phyloP scores from a whole-genome alignment of 2,888 invertebrate species.

The Rhagonycha fulva region DNA sequence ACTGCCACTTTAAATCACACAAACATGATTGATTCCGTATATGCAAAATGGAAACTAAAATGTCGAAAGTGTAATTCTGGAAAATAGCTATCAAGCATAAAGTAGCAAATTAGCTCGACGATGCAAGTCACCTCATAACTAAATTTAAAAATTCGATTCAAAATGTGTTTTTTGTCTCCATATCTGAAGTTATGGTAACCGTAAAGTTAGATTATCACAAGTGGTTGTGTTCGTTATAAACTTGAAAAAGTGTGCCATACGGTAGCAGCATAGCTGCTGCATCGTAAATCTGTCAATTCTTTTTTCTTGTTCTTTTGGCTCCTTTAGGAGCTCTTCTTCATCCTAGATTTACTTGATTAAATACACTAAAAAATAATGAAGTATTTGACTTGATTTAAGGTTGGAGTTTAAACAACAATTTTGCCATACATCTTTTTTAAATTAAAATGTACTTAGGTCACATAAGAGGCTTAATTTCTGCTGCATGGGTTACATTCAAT shows the following conservation, averaged over 20 bases:
- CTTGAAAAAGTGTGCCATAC: slow-evolving; percentile 27
- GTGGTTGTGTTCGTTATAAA: slow-evolving; percentile 29
- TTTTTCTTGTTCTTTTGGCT: slow-evolving; percentile 22
- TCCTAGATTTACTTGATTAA: slow-evolving; percentile 28
- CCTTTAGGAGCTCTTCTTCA: slow-evolving; percentile 21
- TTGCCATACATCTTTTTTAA: slow-evolving; percentile 2
- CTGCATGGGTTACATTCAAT: slow-evolving; percentile 26
- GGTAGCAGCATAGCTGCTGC: slow-evolving; percentile 13
- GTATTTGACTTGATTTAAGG: slow-evolving; percentile 5
- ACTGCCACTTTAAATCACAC: background rate
- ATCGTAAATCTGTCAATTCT: slow-evolving; percentile 26
- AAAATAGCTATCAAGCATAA: too few relatives aligned
- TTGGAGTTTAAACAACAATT: slow-evolving; percentile 2
- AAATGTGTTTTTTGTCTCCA: background rate
- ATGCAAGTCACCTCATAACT: background rate
- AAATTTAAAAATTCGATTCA: background rate
- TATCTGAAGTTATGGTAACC: slow-evolving; percentile 14
- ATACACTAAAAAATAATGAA: slow-evolving; percentile 23
- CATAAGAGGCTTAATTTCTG: slow-evolving; percentile 25
- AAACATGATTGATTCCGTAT: background rate
- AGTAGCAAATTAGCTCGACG: background rate
- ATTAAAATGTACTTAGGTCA: slow-evolving; percentile 25
- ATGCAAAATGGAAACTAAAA: background rate
- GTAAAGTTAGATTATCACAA: slow-evolving; percentile 29
- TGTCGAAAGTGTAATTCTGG: background rate